Evolutionary conservation across 2,888 invertebrate genomes (phyloP), one percentile per base, ranked within the genome.

Genomic region (Clusia tigrina): DNA sequence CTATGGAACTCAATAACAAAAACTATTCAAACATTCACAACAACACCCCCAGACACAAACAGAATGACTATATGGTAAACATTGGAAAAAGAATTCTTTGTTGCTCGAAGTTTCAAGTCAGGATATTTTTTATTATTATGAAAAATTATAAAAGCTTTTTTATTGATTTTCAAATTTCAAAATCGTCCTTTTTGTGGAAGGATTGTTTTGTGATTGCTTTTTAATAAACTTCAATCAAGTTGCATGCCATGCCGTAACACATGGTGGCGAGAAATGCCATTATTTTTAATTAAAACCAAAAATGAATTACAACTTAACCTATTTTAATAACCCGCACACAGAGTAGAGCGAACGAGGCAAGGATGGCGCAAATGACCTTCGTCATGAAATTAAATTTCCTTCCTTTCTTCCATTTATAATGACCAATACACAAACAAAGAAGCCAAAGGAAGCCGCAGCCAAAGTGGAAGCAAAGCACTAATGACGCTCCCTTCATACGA

Each of bases 361-460:
- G 42, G n/a, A 6, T n/a, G n/a, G n/a, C 42, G 42, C n/a, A 6
- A 42, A 17, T n/a, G n/a, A 42, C 12, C 42, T 42, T 6, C 42
- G 42, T n/a, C 42, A 42, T 42, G n/a, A 6, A 42, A 42, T n/a
- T 15, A 42, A 42, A 42, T 42, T 42, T 42, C 42, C 42, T 42
- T 42, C 12, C 42, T 42, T 17, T n/a, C 3, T 17, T 42, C 42
- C 6, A 32, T 6, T 12, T 9, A n/a, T 42, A n/a, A 15, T 3
- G 42, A 17, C 42, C n/a, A 42, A n/a, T 10, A 17, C 42, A 42
- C 9, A 3, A 42, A 17, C 42, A n/a, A 6, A n/a, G 3, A 6
- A 17, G n/a, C 42, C 9, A 17, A 6, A n/a, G 10, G 15, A 3
- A n/a, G 3, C 42, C 9, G 42, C 6, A 42, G 15, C 12, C 6